Conservation (phyloP, 2,888 invertebrate genomes). For the Petrolisthes cinctipes region DNA sequence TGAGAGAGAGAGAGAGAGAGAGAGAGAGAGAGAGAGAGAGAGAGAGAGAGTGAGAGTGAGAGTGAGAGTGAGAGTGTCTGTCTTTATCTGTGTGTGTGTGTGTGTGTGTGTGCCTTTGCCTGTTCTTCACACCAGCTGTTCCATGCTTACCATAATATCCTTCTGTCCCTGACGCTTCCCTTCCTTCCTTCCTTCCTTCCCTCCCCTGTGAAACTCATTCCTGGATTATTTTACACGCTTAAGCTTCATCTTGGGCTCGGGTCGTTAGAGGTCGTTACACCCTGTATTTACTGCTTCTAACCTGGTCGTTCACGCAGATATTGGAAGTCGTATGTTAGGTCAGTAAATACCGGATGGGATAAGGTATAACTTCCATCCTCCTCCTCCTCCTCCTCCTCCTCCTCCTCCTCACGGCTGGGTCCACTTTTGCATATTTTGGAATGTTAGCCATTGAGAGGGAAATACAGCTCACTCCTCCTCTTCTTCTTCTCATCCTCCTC, state of each 20-base stretch:
- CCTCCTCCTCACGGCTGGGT: conserved; percentile 15
- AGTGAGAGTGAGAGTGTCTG: neutral
- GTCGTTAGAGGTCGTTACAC: conserved; percentile 48
- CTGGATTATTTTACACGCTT: conserved; percentile 45
- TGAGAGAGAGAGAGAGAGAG: conserved; percentile 7
- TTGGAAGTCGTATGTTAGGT: conserved; percentile 50
- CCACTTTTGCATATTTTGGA: conserved; percentile 29
- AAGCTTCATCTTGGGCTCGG: conserved; percentile 34
- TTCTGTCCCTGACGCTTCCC: conserved; percentile 20
- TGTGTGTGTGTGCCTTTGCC: neutral
- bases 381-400: no score
- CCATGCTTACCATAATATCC: neutral
- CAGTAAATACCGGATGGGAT: conserved; percentile 44
- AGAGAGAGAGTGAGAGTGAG: neutral
- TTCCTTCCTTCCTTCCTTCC: neutral
- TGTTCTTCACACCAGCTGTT: neutral
- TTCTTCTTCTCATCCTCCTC: neutral
- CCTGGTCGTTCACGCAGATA: conserved; percentile 51
- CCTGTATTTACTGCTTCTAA: conserved; percentile 51
- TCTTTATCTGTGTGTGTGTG: neutral
- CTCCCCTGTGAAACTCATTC: conserved; percentile 25
- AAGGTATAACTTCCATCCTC: conserved; percentile 20
- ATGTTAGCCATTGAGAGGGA: neutral
- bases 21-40: conserved; percentile 10
- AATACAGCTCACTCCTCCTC: neutral